These are phyloP conservation scores for Tenebrosternarchus preto DNA, from an alignment of 2,113 vertebrate species.

Conservation along the genomic window DNA sequence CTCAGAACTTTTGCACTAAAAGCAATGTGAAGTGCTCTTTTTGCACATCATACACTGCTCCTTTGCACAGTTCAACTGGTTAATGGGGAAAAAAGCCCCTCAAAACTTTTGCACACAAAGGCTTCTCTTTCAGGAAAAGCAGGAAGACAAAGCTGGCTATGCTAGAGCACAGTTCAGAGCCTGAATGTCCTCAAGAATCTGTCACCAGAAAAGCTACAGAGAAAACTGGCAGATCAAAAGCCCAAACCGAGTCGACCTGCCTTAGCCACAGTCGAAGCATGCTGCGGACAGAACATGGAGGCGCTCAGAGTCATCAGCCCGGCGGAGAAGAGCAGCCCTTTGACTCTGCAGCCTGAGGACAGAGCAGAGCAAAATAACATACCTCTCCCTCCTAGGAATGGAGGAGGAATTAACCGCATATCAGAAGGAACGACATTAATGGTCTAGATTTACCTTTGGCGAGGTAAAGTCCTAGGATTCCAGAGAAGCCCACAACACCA, in stretches of 20 bases:
- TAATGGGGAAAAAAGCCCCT: slow-evolving; percentile 26
- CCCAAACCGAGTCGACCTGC: slow-evolving; percentile 65
- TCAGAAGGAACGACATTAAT: neutral
- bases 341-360: slow-evolving; percentile 83
- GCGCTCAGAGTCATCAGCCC: slow-evolving; percentile 84
- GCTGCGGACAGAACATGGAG: slow-evolving; percentile 92
- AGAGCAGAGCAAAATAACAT: slow-evolving; percentile 23
- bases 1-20: too few species aligned
- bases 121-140: slow-evolving; percentile 24
- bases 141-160: slow-evolving; percentile 49
- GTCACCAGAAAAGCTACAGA: neutral
- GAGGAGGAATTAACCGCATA: neutral
- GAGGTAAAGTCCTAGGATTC: slow-evolving; percentile 86
- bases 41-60: neutral
- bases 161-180: slow-evolving; percentile 54
- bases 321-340: slow-evolving; percentile 82
- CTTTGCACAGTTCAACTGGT: slow-evolving; percentile 3
- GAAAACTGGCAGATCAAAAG: neutral
- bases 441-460: slow-evolving; percentile 79
- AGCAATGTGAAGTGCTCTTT: neutral
- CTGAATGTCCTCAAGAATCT: slow-evolving; percentile 52
- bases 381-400: neutral
- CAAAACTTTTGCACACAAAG: slow-evolving; percentile 33
- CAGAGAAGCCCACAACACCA: slow-evolving; percentile 85
- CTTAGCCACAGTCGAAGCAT: slow-evolving; percentile 80